These are phyloP conservation scores for Epinotia ramella DNA, from an alignment of 2,888 invertebrate species.

Conservation along the genomic window DNA sequence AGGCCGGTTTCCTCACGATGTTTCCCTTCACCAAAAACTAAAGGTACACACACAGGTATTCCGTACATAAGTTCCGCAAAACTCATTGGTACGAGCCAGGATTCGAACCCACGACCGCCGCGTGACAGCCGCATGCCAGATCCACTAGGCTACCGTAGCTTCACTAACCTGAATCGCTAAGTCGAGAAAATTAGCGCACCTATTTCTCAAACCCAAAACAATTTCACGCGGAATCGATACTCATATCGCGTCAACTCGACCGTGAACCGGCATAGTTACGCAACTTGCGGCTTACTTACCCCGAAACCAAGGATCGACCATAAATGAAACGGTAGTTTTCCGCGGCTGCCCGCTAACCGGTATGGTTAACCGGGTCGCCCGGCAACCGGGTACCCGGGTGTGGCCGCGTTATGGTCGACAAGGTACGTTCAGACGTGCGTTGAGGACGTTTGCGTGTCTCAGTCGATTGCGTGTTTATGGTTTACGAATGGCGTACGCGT, in stretches of 20 bases:
- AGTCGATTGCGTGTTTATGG: constrained; percentile 64
- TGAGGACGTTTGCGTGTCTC: constrained; percentile 61
- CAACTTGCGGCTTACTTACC: constrained; percentile 76
- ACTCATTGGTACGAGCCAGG: no score
- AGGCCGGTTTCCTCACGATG: no score
- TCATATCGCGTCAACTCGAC: constrained; percentile 62
- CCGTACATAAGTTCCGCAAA: no score
- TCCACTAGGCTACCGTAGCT: no score
- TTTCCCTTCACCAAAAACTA: no score
- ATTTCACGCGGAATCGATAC: constrained; percentile 50
- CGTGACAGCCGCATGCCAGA: no score
- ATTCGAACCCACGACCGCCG: no score
- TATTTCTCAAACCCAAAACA: constrained; percentile 45
- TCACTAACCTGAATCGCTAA: no score
- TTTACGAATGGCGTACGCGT: constrained; percentile 23
- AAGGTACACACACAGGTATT: no score
- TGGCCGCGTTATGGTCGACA: constrained; percentile 83
- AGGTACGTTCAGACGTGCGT: constrained; percentile 75
- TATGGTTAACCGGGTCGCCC: constrained; percentile 63
- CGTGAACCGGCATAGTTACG: constrained; percentile 76
- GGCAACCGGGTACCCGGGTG: constrained; percentile 58
- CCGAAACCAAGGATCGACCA: constrained; percentile 79
- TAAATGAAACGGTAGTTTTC: constrained; percentile 85
- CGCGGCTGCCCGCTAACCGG: constrained; percentile 69
- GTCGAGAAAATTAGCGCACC: neutral